Conservation (phyloP, 2,797 vertebrate genomes). For the Tokudaia muenninki region DNA sequence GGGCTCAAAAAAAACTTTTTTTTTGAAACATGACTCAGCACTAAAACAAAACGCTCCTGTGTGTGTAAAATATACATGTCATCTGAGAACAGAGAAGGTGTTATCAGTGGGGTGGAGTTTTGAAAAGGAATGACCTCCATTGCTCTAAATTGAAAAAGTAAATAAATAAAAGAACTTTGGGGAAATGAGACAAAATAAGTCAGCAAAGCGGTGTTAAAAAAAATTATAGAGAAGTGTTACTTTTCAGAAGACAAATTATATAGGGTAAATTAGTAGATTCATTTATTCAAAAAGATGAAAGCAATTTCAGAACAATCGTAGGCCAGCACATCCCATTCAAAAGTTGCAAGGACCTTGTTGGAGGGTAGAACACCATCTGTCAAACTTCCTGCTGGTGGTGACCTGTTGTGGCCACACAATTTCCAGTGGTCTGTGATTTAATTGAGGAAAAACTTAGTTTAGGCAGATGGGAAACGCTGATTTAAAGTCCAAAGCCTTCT, state of each 20-base stretch:
- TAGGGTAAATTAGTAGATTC: not conserved
- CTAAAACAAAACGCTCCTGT: not conserved
- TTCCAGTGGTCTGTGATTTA: slow-evolving; percentile 53
- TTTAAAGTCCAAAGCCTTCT: not conserved
- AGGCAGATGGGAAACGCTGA: slow-evolving; percentile 41
- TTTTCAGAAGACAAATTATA: not conserved
- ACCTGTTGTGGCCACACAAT: not conserved
- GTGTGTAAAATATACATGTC: not conserved
- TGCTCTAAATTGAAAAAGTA: slow-evolving; percentile 16
- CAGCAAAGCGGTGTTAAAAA: not conserved
- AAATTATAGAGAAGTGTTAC: not conserved
- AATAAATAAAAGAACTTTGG: not conserved
- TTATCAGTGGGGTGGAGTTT: not conserved
- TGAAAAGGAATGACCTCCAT: not conserved
- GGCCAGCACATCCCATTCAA: not conserved
- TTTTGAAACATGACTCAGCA: not conserved
- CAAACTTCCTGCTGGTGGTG: slow-evolving; percentile 13
- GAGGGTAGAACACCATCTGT: not conserved
- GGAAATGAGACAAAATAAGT: not conserved
- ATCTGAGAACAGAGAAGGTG: not conserved
- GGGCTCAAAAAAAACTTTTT: not conserved
- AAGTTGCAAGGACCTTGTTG: not conserved
- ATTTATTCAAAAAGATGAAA: slow-evolving; percentile 33
- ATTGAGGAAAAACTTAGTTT: slow-evolving; percentile 23
- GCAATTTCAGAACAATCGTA: not conserved